phyloP scores from a whole-genome alignment of 2,888 invertebrate species.

The Cremastobaeus sp. region DNA sequence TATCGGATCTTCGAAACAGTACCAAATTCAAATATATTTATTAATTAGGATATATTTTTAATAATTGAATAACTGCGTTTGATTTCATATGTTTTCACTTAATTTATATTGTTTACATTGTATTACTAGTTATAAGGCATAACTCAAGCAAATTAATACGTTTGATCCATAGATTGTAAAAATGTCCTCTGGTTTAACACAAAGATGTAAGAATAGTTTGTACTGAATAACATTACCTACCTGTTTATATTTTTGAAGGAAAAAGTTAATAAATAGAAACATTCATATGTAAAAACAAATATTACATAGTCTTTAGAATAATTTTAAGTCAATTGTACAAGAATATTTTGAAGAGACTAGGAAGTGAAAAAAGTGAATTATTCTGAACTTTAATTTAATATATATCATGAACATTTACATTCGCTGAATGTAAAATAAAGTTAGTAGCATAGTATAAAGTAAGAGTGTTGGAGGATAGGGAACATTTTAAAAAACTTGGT shows the following conservation, averaged over 20 bases:
- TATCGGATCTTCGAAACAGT: constrained; percentile 2
- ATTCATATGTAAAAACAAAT: constrained; percentile 31
- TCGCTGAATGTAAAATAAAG: no score
- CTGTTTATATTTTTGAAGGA: constrained; percentile 50
- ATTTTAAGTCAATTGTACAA: constrained; percentile 20
- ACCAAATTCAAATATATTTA: neutral
- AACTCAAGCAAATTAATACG: no score
- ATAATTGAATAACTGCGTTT: neutral
- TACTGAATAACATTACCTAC: constrained; percentile 38
- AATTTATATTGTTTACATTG: constrained; percentile 4
- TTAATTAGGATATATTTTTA: constrained; percentile 3
- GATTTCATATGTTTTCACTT: constrained; percentile 11
- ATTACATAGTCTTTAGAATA: constrained; percentile 18
- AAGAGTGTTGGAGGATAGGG: no score
- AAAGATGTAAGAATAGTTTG: constrained; percentile 28
- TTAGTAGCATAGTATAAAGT: no score
- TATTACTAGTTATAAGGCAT: constrained; percentile 21
- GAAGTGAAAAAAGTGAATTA: neutral
- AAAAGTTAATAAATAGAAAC: constrained; percentile 32
- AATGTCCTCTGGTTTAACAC: constrained; percentile 20
- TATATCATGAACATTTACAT: no score
- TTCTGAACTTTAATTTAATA: no score
- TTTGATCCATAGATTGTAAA: no score
- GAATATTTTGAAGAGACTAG: neutral
- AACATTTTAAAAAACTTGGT: no score